These are phyloP conservation scores for Drosophila anomelani DNA, from an alignment of 2,888 invertebrate species.

Conservation along the genomic window DNA sequence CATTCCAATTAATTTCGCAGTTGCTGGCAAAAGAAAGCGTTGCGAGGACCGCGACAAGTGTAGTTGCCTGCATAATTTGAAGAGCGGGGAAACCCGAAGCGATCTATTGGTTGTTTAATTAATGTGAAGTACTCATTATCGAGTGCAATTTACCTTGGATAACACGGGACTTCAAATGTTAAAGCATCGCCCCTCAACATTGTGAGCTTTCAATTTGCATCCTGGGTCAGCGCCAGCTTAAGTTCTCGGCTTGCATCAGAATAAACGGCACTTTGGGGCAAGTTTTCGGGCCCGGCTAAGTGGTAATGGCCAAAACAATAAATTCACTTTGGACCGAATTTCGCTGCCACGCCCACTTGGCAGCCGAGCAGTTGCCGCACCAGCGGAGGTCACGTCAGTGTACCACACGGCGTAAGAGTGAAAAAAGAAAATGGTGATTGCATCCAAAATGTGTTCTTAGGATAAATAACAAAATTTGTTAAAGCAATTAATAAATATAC, in stretches of 20 bases:
- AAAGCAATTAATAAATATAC: no score
- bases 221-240: constrained; percentile 23
- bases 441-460: no score
- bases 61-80: constrained; percentile 34
- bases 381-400: constrained; percentile 48
- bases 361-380: constrained; percentile 34
- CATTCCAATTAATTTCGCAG: constrained; percentile 61
- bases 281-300: constrained; percentile 44
- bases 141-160: constrained; percentile 29
- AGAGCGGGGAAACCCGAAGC: constrained; percentile 6
- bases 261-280: constrained; percentile 53
- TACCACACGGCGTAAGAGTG: constrained; percentile 45
- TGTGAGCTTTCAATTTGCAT: constrained; percentile 42
- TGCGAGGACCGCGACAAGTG: constrained; percentile 25
- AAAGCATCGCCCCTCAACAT: constrained; percentile 24
- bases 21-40: constrained; percentile 31
- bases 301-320: constrained; percentile 64
- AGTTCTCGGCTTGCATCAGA: constrained; percentile 42
- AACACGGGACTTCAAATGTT: constrained; percentile 19
- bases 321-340: constrained; percentile 55
- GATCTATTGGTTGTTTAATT: constrained; percentile 45
- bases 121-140: constrained; percentile 50
- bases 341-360: constrained; percentile 39
- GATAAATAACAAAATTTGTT: no score
- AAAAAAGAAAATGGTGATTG: no score